Base-by-base conservation (phyloP, 1,140 invertebrate species). In the Drosophila lowei region DNA sequence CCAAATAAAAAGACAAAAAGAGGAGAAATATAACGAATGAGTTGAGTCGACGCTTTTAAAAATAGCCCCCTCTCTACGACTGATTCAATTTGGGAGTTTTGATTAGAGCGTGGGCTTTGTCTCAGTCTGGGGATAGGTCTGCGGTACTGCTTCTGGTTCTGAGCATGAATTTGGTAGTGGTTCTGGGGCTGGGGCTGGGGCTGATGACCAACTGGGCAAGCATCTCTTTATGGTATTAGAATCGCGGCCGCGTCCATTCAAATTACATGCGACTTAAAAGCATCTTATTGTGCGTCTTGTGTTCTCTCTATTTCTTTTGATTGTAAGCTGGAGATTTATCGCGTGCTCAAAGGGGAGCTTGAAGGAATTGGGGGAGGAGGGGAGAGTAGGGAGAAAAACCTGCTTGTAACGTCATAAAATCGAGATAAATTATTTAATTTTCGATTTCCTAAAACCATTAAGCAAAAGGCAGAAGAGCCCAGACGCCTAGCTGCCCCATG, bases 351-450 rank as follows among this genome's bases (percentile, higher is more conserved):
- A 34, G n/a, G 15, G 8, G 8, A 23, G 28, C n/a, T 41, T 16
- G 54, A 13, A 23, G 42, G 28, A 13, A 43, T 30, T 47, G 42
- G 61, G 52, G 44, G 43, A 43, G 38, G 18, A 30, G 43, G 25
- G 41, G 55, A 63, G 23, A 25, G 5, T 58, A 21, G 53, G 76
- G 58, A 72, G 68, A 46, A 77, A 79, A 86, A 81, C 81, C 74
- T 71, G 83, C 77, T 88, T 86, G 83, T 78, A 86, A 86, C 83
- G 83, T 86, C 83, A 86, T 86, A 86, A 86, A 86, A 88, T 88
- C 78, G 83, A 86, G 83, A 86, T 86, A 88, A 81, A 88, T 88
- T 88, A 83, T 88, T 79, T 88, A 88, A 88, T 88, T 88, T 88
- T 88, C 78, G 75, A 88, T 88, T 88, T 88, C 78, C 83, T 88